A percentile compares a stretch with the other conserved stretches of the same genome.
These are phyloP conservation scores for Drosophila tsacasi DNA, from an alignment of 1,140 invertebrate genomes.

Conservation along the genomic window DNA sequence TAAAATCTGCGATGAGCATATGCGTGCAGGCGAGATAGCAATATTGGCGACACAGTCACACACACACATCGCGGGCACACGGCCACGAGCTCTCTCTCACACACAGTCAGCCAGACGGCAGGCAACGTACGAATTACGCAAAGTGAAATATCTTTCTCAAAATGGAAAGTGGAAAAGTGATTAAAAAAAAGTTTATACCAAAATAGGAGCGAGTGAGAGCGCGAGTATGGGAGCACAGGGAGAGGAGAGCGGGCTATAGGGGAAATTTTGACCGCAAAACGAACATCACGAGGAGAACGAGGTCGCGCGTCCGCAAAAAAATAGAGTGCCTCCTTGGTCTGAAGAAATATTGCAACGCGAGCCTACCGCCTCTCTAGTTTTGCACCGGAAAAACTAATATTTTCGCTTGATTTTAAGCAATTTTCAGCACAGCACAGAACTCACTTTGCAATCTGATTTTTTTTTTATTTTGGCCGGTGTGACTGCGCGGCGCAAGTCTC, in stretches of 20 bases:
- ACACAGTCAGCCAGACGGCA: conserved; percentile 46
- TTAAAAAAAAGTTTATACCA: conserved; percentile 24
- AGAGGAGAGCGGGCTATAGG: conserved; percentile 8
- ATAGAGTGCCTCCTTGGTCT: background rate
- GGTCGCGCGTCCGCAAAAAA: conserved; percentile 33
- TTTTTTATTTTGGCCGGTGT: conserved; percentile 47
- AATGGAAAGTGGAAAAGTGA: conserved; percentile 84
- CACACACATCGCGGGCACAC: conserved; percentile 21
- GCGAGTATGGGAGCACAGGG: conserved; percentile 1
- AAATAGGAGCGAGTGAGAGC: conserved; percentile 13
- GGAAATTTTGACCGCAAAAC: conserved; percentile 39
- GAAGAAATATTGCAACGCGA: conserved; percentile 1
- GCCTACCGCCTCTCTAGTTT: background rate
- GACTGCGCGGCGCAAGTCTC: conserved; percentile 5
- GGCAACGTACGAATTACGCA: conserved; percentile 81
- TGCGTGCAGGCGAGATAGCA: conserved; percentile 64
- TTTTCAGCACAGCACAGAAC: conserved; percentile 31
- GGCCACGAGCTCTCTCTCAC: conserved; percentile 47
- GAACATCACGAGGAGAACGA: conserved; percentile 28
- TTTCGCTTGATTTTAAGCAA: conserved; percentile 18
- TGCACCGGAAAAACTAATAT: background rate
- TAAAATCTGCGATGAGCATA: conserved; percentile 55
- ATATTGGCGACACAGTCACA: conserved; percentile 64
- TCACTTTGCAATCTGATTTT: conserved; percentile 31
- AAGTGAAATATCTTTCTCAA: conserved; percentile 84